Evolutionary conservation across 2,888 invertebrate genomes (phyloP), one percentile per base, ranked within the genome.

Genomic region (Apamea monoglypha): DNA sequence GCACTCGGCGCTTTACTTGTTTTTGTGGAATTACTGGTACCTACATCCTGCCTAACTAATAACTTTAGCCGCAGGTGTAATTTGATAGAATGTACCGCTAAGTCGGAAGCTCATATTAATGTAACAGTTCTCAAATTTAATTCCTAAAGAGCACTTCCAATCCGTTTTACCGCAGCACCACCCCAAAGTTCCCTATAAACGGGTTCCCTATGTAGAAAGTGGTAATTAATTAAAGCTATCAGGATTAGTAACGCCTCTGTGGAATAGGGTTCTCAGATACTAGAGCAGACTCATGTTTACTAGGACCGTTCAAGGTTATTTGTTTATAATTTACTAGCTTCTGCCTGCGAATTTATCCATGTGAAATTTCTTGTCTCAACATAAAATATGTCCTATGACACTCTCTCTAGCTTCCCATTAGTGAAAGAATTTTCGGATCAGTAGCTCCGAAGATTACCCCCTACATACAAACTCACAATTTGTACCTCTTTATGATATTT

Each of bases 231-330:
- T 63, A 83, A 80, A 67, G 66, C 79, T 72, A 63, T 61, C 71
- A 66, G 63, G 59, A 81, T 70, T 14, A 76, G 44, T 44, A 66
- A 74, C 68, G 76, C 81, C 72, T 44, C 29, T 21, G 18, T 1
- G 44, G 63, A 79, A 74, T 80, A 87, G 87, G 87, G 81, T 50
- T 74, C 56, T 87, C 76, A 25, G 64, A 56, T 64, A 64, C 36
- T 25, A 25, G 36, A 72, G 29, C 18, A 32, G 64, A 36, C 3
- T 36, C 18, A 44, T 63, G 63, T 78, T 71, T 71, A n/a, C 21
- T 64, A 74, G 70, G 71, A 76, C 29, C 6, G 18, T 53, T 68
- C 66, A 59, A 83, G 66, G 66, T 40, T 71, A 63, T 73, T 69
- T 73, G 32, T 68, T 36, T 68, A 50, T 36, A 67, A 71, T 82